phyloP scores from a whole-genome alignment of 2,113 vertebrate species.

The Corydoras maculifer region DNA sequence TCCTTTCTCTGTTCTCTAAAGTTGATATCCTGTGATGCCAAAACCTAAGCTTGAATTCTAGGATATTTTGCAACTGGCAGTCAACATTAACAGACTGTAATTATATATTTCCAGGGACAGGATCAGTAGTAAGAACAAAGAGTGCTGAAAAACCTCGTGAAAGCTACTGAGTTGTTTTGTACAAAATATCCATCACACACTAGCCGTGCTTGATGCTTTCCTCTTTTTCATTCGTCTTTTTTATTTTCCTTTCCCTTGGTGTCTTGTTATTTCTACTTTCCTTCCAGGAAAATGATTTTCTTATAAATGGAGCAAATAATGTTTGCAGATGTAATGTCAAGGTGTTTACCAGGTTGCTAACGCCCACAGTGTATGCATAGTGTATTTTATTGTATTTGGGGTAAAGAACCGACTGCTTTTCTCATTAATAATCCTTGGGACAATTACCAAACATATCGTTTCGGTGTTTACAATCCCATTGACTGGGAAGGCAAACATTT shows the following conservation, averaged over 20 bases:
- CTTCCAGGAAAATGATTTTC: slow-evolving; percentile 54
- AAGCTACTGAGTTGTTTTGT: slow-evolving; percentile 53
- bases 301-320: slow-evolving; percentile 60
- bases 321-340: slow-evolving; percentile 30
- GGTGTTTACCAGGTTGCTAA: slow-evolving; percentile 44
- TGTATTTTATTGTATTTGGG: slow-evolving; percentile 30
- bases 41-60: slow-evolving; percentile 55
- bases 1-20: slow-evolving; percentile 41
- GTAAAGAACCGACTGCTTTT: neutral
- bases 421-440: slow-evolving; percentile 51
- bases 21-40: slow-evolving; percentile 63
- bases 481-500: no score
- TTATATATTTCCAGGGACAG: slow-evolving; percentile 63
- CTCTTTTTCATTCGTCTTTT: slow-evolving; percentile 25
- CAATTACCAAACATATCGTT: slow-evolving; percentile 57
- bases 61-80: slow-evolving; percentile 49
- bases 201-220: slow-evolving; percentile 33
- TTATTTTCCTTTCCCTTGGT: slow-evolving; percentile 36
- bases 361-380: slow-evolving; percentile 13
- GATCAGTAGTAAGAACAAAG: slow-evolving; percentile 67
- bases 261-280: slow-evolving; percentile 58
- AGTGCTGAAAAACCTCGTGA: slow-evolving; percentile 55
- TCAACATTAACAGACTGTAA: slow-evolving; percentile 59
- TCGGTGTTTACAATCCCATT: slow-evolving; percentile 52
- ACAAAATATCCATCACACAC: slow-evolving; percentile 50